Evolutionary conservation across 2,888 invertebrate genomes (phyloP).

Genomic region (Hypercompe scribonia): DNA sequence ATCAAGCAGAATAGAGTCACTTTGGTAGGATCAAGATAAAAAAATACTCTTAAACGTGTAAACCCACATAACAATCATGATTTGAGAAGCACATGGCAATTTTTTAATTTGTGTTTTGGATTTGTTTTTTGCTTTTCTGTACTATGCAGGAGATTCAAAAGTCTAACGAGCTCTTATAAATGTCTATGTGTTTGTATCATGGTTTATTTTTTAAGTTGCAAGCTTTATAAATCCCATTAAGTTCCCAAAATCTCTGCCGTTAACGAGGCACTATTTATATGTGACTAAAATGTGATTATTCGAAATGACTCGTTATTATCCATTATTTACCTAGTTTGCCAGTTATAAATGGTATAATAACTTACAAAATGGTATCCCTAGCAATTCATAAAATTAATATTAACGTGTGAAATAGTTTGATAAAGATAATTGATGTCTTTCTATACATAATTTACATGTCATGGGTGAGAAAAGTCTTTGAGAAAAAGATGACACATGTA

Average conservation of each 20-base stretch:
- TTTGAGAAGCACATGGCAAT: background rate
- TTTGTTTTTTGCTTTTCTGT: background rate
- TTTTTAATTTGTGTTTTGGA: background rate
- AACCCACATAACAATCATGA: background rate
- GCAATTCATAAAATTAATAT: background rate
- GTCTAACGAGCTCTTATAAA: background rate
- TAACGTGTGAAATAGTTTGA: background rate
- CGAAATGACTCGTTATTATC: background rate
- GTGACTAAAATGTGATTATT: background rate
- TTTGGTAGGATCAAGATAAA: no score
- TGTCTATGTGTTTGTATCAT: background rate
- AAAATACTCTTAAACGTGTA: no score
- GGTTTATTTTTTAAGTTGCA: background rate
- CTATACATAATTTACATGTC: background rate
- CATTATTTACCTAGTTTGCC: no score
- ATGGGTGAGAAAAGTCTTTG: background rate
- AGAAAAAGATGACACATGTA: background rate
- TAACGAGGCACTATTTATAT: background rate
- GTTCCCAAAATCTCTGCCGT: background rate
- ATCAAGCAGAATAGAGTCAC: no score
- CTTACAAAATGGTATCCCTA: background rate
- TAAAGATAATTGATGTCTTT: background rate
- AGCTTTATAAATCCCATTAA: background rate
- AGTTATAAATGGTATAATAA: background rate
- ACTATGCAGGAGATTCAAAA: background rate